Conservation (phyloP, 2,888 invertebrate genomes). For the Synergus japonicus region DNA sequence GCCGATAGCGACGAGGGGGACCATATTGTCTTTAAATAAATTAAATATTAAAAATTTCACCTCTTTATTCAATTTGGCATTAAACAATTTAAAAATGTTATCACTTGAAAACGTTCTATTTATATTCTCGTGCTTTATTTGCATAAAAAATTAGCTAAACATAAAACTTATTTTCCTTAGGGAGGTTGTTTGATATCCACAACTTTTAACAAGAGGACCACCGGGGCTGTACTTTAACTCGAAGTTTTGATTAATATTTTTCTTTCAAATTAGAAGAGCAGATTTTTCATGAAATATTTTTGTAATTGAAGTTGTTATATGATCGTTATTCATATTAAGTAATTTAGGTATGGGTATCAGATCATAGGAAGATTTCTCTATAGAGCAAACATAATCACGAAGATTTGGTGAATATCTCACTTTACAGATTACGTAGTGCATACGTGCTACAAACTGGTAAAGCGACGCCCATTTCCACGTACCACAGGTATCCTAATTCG, state of each 20-base stretch:
- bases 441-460: conserved; percentile 19
- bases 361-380: neutral
- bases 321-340: neutral
- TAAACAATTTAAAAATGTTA: neutral
- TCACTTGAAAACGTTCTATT: neutral
- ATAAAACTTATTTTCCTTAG: neutral
- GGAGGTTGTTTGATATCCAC: neutral
- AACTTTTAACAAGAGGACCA: conserved; percentile 30
- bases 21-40: neutral
- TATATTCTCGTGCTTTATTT: neutral
- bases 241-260: conserved; percentile 17
- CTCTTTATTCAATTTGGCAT: neutral
- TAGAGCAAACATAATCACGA: neutral
- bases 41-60: neutral
- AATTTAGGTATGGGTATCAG: neutral
- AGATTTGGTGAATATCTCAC: conserved; percentile 19
- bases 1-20: neutral
- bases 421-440: conserved; percentile 20
- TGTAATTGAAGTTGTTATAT: neutral
- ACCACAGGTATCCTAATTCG: conserved; percentile 68
- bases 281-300: neutral
- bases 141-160: neutral
- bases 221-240: neutral
- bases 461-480: conserved; percentile 45
- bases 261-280: neutral